Evolutionary conservation across 2,797 vertebrate species (phyloP).

Genomic region (Synaphobranchus kaupii): DNA sequence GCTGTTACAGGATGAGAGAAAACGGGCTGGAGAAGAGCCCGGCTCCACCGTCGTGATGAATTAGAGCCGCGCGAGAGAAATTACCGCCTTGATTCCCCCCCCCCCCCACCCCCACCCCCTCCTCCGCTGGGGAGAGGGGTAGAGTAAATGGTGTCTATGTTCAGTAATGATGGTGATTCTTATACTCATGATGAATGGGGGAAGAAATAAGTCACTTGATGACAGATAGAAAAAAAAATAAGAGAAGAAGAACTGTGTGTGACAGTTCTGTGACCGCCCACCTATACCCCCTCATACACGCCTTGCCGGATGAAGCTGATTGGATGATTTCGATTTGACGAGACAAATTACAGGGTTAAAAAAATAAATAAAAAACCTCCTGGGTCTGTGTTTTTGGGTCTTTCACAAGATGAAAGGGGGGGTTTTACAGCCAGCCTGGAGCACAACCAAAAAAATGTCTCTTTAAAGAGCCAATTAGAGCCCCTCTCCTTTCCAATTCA

Average conservation of each 20-base stretch:
- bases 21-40: background rate
- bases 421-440: background rate
- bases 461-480: slow-evolving; percentile 9
- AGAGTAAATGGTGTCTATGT: background rate
- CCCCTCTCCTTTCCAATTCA: background rate
- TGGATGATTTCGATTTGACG: background rate
- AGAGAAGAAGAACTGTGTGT: background rate
- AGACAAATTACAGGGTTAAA: background rate
- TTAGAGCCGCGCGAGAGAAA: background rate
- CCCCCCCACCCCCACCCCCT: background rate
- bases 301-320: background rate
- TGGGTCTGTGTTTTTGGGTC: background rate
- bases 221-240: background rate
- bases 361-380: background rate
- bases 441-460: background rate
- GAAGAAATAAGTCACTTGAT: background rate
- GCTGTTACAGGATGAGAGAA: background rate
- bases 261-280: background rate
- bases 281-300: background rate
- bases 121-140: background rate
- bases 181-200: background rate
- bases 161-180: background rate
- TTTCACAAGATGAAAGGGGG: slow-evolving; percentile 11
- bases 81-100: background rate
- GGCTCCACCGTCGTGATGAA: background rate